Evolutionary conservation across 2,797 vertebrate genomes (phyloP), one percentile per base, ranked within the genome.

Genomic region (Lithobates sylvaticus): DNA sequence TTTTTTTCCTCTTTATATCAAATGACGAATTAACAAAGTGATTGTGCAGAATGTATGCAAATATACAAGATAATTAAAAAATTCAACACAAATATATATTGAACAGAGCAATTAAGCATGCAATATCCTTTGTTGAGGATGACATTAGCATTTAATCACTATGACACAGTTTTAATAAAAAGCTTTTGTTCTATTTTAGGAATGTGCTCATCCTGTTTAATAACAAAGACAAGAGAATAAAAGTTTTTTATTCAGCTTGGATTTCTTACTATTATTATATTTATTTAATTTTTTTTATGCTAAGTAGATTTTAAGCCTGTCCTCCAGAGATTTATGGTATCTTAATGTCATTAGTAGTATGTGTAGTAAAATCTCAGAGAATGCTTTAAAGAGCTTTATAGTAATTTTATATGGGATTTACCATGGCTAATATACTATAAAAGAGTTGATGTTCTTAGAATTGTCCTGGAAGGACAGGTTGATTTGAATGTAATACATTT

Each of bases 1-100:
- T 61, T 64, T 61, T 64, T 44, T 29, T 42, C 16, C 23, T 6
- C 15, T 74, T 21, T 7, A 39, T 16, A 42, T 44, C 10, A 50
- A 64, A 23, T 36, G 34, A 58, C 6, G 27, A 50, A 61, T 61
- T 73, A 58, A 73, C 58, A 61, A 54, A 13, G 26, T 29, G 34
- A 12, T 29, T 64, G 34, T 61, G 54, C 27, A 15, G 15, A 82
- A 72, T 42, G 32, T 73, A 27, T 74, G 32, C 8, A 74, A 34
- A 81, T 81, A 58, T 72, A 61, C 13, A 58, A 26, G 58, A 42
- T 72, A 10, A 64, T 18, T 73, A 73, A 64, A 26, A 82, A 73
- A 61, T 15, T 44, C 7, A 21, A 26, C 39, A 82, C 15, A 39
- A 32, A 67, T 67, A 67, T 61, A 61, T 67, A 67, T 67, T 67